Evolutionary conservation across 2,888 invertebrate genomes (phyloP).

Genomic region (Eubasilissa splendida): DNA sequence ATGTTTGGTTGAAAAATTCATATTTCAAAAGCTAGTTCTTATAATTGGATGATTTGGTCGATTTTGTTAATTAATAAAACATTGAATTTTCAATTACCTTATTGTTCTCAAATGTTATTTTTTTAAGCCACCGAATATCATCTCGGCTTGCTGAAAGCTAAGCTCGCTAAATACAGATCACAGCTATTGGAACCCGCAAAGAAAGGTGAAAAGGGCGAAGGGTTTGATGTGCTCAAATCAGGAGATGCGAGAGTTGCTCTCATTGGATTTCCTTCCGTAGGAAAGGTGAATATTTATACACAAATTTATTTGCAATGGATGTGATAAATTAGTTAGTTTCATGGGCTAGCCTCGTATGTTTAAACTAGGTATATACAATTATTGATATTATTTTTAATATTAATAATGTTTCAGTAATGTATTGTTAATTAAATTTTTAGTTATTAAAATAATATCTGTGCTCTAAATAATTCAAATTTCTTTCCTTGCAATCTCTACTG

Average conservation of each 20-base stretch:
- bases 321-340: too few species aligned
- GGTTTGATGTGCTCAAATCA: slow-evolving; percentile 99
- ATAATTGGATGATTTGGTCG: slow-evolving; percentile 9
- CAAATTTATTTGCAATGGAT: slow-evolving; percentile 44
- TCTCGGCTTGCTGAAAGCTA: slow-evolving; percentile 97
- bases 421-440: too few species aligned
- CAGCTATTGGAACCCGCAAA: slow-evolving; percentile 95
- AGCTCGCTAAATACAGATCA: slow-evolving; percentile 94
- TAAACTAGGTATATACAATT: too few species aligned
- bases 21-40: background rate
- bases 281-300: slow-evolving; percentile 77
- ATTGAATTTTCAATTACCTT: background rate
- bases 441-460: too few species aligned
- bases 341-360: too few species aligned
- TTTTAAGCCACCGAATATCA: slow-evolving; percentile 97
- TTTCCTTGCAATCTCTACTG: too few species aligned
- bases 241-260: slow-evolving; percentile 98
- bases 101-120: background rate
- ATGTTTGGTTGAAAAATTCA: background rate
- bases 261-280: slow-evolving; percentile 99
- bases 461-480: too few species aligned
- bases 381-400: too few species aligned
- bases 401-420: too few species aligned
- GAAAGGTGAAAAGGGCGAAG: slow-evolving; percentile 95
- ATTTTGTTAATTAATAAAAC: background rate